Conservation (phyloP, 1,140 invertebrate genomes). For the Drosophila sp. region DNA sequence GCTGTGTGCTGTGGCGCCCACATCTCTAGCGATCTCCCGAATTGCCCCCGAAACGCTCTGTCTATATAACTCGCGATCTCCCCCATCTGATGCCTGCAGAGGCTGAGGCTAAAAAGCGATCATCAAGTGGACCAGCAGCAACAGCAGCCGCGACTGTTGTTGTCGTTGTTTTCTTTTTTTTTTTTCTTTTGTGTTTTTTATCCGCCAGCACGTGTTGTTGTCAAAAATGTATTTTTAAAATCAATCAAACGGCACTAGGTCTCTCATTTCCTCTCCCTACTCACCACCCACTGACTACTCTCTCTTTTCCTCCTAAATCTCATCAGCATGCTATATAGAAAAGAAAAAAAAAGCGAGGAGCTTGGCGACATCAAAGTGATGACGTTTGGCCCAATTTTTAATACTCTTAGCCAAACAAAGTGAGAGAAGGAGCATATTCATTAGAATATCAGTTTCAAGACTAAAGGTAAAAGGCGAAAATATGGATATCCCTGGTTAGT, state of each 20-base stretch:
- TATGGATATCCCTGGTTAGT: too few species aligned
- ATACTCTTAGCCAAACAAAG: neutral
- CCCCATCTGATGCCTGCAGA: neutral
- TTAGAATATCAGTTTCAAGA: neutral
- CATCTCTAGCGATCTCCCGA: neutral
- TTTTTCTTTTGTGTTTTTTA: neutral
- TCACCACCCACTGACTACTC: neutral
- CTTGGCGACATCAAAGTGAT: constrained; percentile 33
- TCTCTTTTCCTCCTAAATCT: constrained; percentile 15
- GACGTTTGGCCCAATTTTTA: constrained; percentile 41
- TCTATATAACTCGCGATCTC: neutral
- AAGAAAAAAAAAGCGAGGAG: constrained; percentile 19
- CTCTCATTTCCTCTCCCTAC: constrained; percentile 15
- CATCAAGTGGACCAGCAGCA: constrained; percentile 16
- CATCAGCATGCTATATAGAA: constrained; percentile 42
- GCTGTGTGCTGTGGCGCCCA: neutral
- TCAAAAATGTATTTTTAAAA: constrained; percentile 72
- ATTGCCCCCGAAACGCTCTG: constrained; percentile 1
- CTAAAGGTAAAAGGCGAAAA: neutral
- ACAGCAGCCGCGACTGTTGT: neutral
- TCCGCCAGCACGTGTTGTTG: constrained; percentile 65
- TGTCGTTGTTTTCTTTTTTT: neutral
- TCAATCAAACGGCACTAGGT: constrained; percentile 59
- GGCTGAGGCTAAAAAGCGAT: neutral
- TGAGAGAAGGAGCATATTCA: neutral